Conservation (phyloP, 2,888 invertebrate species). For the Thalpophila matura region DNA sequence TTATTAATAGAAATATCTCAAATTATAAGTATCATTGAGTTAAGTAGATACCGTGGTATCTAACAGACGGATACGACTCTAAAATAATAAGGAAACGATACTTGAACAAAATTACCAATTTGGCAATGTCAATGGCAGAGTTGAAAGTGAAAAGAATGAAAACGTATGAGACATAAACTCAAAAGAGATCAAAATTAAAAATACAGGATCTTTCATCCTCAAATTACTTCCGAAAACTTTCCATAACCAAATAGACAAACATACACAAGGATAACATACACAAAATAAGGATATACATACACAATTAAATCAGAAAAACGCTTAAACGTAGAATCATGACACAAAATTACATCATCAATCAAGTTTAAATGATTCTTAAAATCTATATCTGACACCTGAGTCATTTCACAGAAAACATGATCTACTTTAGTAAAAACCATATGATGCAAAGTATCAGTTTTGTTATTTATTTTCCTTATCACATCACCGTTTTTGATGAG, state of each 20-base stretch:
- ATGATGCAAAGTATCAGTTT: not conserved
- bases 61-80: too few relatives aligned
- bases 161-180: too few relatives aligned
- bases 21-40: too few relatives aligned
- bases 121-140: too few relatives aligned
- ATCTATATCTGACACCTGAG: conserved; percentile 24
- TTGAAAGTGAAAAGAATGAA: too few relatives aligned
- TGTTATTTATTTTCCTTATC: conserved; percentile 33
- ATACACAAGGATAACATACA: not conserved
- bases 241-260: not conserved
- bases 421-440: conserved; percentile 36
- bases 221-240: not conserved
- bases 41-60: too few relatives aligned
- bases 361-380: conserved; percentile 25
- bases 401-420: conserved; percentile 41
- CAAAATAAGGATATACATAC: not conserved
- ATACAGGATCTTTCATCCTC: too few relatives aligned
- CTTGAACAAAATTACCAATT: too few relatives aligned
- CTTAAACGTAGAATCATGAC: conserved; percentile 24
- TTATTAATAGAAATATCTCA: too few relatives aligned
- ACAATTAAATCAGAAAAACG: conserved; percentile 3
- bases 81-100: too few relatives aligned
- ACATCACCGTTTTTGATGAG: conserved; percentile 17
- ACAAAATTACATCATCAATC: conserved; percentile 27
- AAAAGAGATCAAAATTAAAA: too few relatives aligned